Base-by-base conservation (phyloP, 2,113 vertebrate species). In the Myocastor coypus region DNA sequence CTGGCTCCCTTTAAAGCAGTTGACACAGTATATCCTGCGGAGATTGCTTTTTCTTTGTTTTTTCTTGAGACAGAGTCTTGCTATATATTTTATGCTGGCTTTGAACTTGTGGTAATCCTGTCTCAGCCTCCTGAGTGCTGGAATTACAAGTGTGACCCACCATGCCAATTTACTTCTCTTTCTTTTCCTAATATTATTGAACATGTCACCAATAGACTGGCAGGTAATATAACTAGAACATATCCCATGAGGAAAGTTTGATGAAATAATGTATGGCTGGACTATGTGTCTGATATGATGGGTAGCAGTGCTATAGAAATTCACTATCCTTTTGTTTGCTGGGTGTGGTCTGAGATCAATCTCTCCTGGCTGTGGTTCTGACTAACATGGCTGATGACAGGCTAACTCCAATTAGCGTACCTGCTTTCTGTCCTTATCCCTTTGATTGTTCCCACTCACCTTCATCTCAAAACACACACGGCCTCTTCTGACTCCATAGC, bases 391-490 rank as follows among this genome's bases (percentile, higher is more conserved):
- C 28, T 84, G 52, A 32, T 77, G 37, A 55, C 24, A 89, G 52
- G 34, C 42, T 85, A 85, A 87, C 40, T 86, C 26, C 68, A 82
- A 75, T 52, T 37, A 75, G 87, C 4, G 59, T 28, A 42, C 42
- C 61, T 77, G n/a, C 32, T 82, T 80, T 91, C 50, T 73, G n/a
- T 46, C n/a, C 55, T 52, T n/a, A 32, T 20, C 16, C 3, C 42
- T 61, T 78, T 42, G 77, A 37, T 7, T 88, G 75, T 17, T 95
- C 42, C 68, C 32, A 83, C 96, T 97, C 97, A 99, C 99, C 99
- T 99, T 99, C 98, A 99, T 99, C 98, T 99, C 99, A 8, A 98
- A 99, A 93, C 99, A 99, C 75, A 99, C 98, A 0, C 99, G 98
- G 0, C 99, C 99, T 81, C 96, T 98, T 82, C 96, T 98, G 82